Evolutionary conservation across 2,888 invertebrate species (phyloP).

Genomic region (Drosophila bunnanda): DNA sequence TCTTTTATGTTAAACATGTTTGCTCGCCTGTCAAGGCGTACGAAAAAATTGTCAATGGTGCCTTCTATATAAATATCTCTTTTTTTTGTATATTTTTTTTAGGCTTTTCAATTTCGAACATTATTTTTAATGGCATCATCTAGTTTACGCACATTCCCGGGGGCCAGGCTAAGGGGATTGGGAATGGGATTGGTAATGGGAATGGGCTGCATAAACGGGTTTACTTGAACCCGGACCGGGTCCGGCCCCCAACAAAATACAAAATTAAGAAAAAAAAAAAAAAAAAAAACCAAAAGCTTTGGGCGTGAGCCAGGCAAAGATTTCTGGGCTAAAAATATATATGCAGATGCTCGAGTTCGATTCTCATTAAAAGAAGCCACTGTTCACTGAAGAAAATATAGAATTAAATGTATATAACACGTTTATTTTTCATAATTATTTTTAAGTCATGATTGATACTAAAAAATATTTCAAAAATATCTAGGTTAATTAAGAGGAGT

Average conservation of each 20-base stretch:
- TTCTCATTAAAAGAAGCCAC: constrained; percentile 24
- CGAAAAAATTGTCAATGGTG: constrained; percentile 59
- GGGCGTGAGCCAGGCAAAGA: constrained; percentile 24
- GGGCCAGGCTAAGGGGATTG: not conserved
- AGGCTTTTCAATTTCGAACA: constrained; percentile 42
- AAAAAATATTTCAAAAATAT: too few species aligned
- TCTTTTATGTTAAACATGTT: constrained; percentile 50
- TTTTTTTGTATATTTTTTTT: constrained; percentile 19
- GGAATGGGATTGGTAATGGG: too few species aligned
- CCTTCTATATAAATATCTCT: not conserved
- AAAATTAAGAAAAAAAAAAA: constrained; percentile 5
- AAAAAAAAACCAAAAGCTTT: constrained; percentile 17
- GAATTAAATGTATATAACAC: too few species aligned
- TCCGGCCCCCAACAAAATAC: constrained; percentile 34
- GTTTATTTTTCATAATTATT: too few species aligned
- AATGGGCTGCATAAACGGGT: constrained; percentile 33
- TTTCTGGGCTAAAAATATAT: constrained; percentile 46
- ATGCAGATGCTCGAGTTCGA: constrained; percentile 42
- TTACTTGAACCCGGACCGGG: constrained; percentile 35
- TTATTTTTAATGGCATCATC: constrained; percentile 67
- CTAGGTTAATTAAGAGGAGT: too few species aligned
- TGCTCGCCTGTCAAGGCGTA: constrained; percentile 45
- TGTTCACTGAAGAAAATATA: constrained; percentile 5
- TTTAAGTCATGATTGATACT: too few species aligned
- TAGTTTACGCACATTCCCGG: constrained; percentile 57